Evolutionary conservation across 2,113 vertebrate genomes (phyloP), one percentile per base, ranked within the genome.

Genomic region (Ariopsis seemanni): DNA sequence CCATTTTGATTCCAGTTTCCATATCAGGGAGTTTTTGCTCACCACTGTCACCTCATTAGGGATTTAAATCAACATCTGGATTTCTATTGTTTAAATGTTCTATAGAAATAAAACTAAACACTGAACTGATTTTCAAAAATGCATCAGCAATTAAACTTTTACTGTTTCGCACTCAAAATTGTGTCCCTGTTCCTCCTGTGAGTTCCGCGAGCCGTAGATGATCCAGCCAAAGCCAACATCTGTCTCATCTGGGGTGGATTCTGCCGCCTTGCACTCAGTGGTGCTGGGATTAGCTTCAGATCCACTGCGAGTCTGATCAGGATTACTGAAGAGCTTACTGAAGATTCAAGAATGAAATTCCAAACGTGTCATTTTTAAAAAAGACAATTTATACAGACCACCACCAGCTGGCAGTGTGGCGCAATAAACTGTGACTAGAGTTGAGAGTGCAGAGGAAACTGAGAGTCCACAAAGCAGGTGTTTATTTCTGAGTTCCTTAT

Each of bases 341-440:
- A 71, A 30, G n/a, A 65, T 65, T 25, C n/a, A 15, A 3, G 65
- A 69, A 17, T 71, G 30, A 71, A 34, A 34, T 10, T 27, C 5
- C 12, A 27, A 69, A 30, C 0, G 25, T 5, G 10, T 65, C 22
- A n/a, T 30, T 30, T 12, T 14, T 42, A 42, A 69, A 69, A 69
- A 75, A 50, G 6, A 25, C 10, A 11, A 57, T 57, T 42, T 60
- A 20, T 22, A 20, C 34, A 25, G 12, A 25, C 0, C 12, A 58
- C 92, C 95, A 94, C 89, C 80, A 92, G 95, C 79, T 91, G 94
- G 93, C 92, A 92, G 63, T 90, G 82, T 90, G 78, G 62, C 30
- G 27, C 53, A 80, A 83, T 25, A 71, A 80, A 4, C 25, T 8
- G 4, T 55, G n/a, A n/a, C 48, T 1, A 2, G 1, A 42, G 15